These are phyloP conservation scores for Hypothenemus hampei DNA, from an alignment of 1,140 invertebrate species.

Conservation along the genomic window DNA sequence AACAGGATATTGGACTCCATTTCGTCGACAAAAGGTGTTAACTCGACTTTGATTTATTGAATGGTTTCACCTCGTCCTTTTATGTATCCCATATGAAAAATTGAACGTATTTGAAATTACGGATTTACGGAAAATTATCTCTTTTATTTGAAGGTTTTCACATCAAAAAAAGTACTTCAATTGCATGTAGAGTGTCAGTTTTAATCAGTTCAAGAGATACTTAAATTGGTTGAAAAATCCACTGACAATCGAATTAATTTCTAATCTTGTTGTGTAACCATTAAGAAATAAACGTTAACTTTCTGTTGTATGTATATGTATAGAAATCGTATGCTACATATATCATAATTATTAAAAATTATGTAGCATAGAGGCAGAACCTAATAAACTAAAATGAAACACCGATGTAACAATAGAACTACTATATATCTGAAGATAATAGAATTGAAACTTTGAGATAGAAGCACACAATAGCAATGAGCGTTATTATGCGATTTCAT, in stretches of 20 bases:
- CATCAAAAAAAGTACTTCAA: too few relatives aligned
- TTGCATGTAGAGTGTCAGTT: too few relatives aligned
- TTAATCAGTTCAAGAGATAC: too few relatives aligned
- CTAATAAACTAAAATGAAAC: conserved; percentile 5
- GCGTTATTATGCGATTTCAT: background rate
- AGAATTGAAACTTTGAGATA: conserved; percentile 1
- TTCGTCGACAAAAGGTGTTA: conserved; percentile 34
- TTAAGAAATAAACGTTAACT: too few relatives aligned
- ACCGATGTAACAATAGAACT: conserved; percentile 1
- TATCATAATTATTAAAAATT: background rate
- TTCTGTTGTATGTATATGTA: too few relatives aligned
- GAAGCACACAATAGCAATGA: background rate
- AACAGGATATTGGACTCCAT: conserved; percentile 32
- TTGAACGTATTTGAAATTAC: conserved; percentile 19
- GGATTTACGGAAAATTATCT: conserved; percentile 12
- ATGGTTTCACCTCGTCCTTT: conserved; percentile 27
- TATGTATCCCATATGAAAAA: conserved; percentile 30
- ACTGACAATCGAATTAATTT: too few relatives aligned
- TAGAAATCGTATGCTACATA: too few relatives aligned
- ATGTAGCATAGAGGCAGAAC: background rate
- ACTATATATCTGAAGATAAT: background rate
- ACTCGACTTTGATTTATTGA: conserved; percentile 33
- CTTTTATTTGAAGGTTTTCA: conserved; percentile 1
- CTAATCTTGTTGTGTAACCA: too few relatives aligned
- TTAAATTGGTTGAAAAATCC: too few relatives aligned